Base-by-base conservation (phyloP, 2,113 vertebrate genomes). In the Hyaena hyaena region DNA sequence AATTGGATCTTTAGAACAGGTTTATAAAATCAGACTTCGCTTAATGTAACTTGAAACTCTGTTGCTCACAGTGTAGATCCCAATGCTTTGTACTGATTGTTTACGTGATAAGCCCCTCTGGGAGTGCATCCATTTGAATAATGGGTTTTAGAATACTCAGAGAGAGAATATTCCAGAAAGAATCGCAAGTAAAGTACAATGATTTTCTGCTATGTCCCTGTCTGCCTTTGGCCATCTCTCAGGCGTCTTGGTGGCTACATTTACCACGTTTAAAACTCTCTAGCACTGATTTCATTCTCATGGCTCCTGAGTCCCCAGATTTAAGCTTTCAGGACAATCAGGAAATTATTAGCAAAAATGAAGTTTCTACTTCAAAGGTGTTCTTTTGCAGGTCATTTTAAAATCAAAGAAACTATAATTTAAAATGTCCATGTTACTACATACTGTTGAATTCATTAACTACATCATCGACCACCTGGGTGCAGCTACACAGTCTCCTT, bases 101-200 rank as follows among this genome's bases (percentile, higher is more conserved):
- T 99, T 99, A 98, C 98, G 88, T 92, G 98, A 97, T 94, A 80
- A 98, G 98, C 98, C 97, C 98, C 99, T 99, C 98, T 98, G 98
- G 97, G 98, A 98, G 98, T 98, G 98, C 98, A 98, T 98, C 98
- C 97, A 97, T 98, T 99, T 99, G 97, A 98, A 95, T 94, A 95
- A 97, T 97, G 99, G 99, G 98, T 98, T 99, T 99, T 99, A 98
- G 98, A 98, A 99, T 98, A 98, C 98, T 99, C 97, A 97, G 53
- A 90, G 79, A 77, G 79, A 77, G 48, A 84, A 31, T 50, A 80
- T 73, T 53, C 45, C 23, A 61, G 71, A 66, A 66, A 48, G 24
- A 53, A 53, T 5, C 7, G 7, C 6, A 48, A 10, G 31, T 97
- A 98, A 79, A 91, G 76, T 73, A 97, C 92, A 96, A 89, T 95